A percentile compares a stretch with the other conserved stretches of the same genome.
phyloP scores from a whole-genome alignment of 2,113 vertebrate species.

The Antechinus stuartii region DNA sequence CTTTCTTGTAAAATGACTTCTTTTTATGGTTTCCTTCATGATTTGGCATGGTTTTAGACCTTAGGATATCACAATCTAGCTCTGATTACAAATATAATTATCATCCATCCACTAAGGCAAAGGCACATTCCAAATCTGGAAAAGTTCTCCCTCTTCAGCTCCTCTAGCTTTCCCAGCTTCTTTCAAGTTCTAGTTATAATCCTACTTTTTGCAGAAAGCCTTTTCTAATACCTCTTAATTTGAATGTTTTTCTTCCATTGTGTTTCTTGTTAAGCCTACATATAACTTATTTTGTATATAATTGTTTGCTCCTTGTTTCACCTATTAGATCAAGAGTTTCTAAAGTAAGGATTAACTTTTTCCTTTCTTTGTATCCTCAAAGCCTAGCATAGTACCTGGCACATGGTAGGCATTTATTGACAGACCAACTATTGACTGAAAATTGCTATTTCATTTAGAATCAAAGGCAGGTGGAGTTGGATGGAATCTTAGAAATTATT shows the following conservation, averaged over 20 bases:
- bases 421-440: neutral
- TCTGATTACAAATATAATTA: neutral
- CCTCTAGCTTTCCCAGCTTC: neutral
- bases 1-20: slow-evolving; percentile 10
- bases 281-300: neutral
- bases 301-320: neutral
- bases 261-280: neutral
- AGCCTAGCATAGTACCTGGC: neutral
- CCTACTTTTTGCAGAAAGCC: neutral
- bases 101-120: neutral
- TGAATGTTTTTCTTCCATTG: neutral
- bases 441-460: slow-evolving; percentile 11
- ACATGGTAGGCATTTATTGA: neutral
- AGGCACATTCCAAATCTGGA: slow-evolving; percentile 24
- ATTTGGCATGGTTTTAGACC: neutral
- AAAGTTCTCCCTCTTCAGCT: neutral
- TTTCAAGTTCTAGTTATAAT: neutral
- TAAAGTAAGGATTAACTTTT: neutral
- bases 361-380: neutral
- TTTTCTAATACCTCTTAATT: neutral
- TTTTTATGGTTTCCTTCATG: neutral
- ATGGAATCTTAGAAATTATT: slow-evolving; percentile 8
- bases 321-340: neutral
- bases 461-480: neutral
- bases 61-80: neutral